Conservation (phyloP, 2,113 vertebrate genomes). For the Rhinolophus sinicus region DNA sequence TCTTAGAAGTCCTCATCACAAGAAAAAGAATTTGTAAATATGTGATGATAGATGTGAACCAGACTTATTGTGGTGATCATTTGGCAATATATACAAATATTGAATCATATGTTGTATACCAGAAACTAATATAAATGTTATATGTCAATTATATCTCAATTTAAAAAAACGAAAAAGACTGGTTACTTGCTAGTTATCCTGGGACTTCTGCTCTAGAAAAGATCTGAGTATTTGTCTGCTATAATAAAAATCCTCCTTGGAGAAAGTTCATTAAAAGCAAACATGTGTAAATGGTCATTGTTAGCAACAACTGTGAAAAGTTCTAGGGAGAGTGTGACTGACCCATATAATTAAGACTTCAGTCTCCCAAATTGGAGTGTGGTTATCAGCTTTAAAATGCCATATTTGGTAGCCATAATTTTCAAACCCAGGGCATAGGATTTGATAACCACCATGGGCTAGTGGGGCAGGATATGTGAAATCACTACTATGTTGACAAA, state of each 20-base stretch:
- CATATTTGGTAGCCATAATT: not conserved
- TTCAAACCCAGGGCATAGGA: not conserved
- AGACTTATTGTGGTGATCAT: not conserved
- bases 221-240: conserved; percentile 47
- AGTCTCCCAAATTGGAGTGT: not conserved
- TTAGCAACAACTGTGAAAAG: conserved; percentile 60
- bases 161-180: not conserved
- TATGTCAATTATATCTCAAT: not conserved
- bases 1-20: not conserved
- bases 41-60: not conserved
- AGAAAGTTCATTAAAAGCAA: conserved; percentile 56
- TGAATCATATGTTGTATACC: not conserved
- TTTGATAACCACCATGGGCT: not conserved
- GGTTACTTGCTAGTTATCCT: not conserved
- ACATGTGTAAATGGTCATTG: conserved; percentile 54
- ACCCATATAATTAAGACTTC: conserved; percentile 62
- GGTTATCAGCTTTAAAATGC: conserved; percentile 28
- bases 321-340: conserved; percentile 6
- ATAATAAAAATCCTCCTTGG: conserved; percentile 34
- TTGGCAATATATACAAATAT: not conserved
- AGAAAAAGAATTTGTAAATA: not conserved
- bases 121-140: not conserved
- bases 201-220: conserved; percentile 34
- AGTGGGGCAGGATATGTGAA: not conserved
- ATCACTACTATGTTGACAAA: not conserved